Base-by-base conservation (phyloP, 2,113 vertebrate genomes). In the Myrmecophaga tridactyla region DNA sequence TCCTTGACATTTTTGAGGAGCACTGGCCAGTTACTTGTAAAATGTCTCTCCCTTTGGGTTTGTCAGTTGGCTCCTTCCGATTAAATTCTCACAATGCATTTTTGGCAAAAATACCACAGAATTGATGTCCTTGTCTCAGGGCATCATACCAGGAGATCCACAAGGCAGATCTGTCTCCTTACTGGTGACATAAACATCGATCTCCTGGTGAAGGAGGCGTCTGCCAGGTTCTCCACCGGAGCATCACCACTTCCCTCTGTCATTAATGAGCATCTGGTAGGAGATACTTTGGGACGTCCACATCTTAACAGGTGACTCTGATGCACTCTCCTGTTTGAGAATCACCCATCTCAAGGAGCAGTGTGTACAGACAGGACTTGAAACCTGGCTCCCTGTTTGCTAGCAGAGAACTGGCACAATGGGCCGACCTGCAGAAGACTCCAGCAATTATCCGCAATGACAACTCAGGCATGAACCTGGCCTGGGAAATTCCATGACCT, bases 261-360 rank as follows among this genome's bases (percentile, higher is more conserved):
- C 43, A 36, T n/a, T 5, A 48, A 25, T 25, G 86, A 36, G 51
- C 20, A 27, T 6, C 41, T 36, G 2, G 1, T 14, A 34, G 53
- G 27, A 90, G 82, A 39, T 14, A 36, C 56, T 2, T 7, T 13
- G 70, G 58, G 62, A 77, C 56, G 2, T 21, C 43, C 46, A 41
- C 10, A 21, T 58, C 62, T 20, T 2, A 63, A 25, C 12, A 12
- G 82, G 29, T 60, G 63, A 56, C 36, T 58, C 8, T 13, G 48
- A 25, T 1, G 3, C n/a, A 41, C 0, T 0, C n/a, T 53, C 41
- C 6, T 1, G 20, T 4, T n/a, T 36, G 11, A 65, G 56, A 7
- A 4, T 36, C 58, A 12, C 1, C 0, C 25, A 83, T 18, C 51
- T 58, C 14, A 21, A 27, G 13, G 21, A 41, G 48, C n/a, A 6